Base-by-base conservation (phyloP, 2,888 invertebrate genomes). In the Autographa pulchrina region DNA sequence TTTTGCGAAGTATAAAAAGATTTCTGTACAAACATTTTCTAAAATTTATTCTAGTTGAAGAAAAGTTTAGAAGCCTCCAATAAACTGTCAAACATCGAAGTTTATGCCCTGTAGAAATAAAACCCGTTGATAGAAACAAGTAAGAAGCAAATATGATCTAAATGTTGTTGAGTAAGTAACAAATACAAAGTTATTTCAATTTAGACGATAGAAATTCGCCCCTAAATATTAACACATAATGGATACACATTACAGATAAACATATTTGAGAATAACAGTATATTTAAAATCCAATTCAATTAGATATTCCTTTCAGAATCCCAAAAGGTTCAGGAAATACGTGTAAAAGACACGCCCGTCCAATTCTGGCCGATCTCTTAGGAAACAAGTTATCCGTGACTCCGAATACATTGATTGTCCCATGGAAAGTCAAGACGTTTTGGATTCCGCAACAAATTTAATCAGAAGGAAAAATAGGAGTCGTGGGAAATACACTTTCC, bases 391-490 rank as follows among this genome's bases (percentile, higher is more conserved):
- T 70, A 76, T 75, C 62, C 67, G 60, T 76, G 72, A 41, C 65
- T 74, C 63, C 48, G 70, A 75, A 69, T 69, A 68, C 67, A 77
- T 83, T 67, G 80, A 84, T 73, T 75, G 77, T 83, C 80, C 82
- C 77, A 69, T 79, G 62, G 73, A 73, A 77, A 83, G 72, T 72
- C 71, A 54, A 64, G 68, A 65, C 56, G 62, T 71, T 61, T 74
- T 73, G 66, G 64, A 65, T 25, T 60, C 70, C 68, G 43, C 70
- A 63, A 65, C 70, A 75, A 83, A 81, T 78, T 74, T 75, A 77
- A 77, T 84, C 84, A 75, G 72, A 68, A 71, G 68, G 75, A 79
- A 72, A 77, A 71, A 81, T 74, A 75, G 74, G 68, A 72, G 66
- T 62, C 73, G 13, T 54, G 77, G 82, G 77, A 73, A 77, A 84